Evolutionary conservation across 2,113 vertebrate genomes (phyloP).

Genomic region (Chionis minor): DNA sequence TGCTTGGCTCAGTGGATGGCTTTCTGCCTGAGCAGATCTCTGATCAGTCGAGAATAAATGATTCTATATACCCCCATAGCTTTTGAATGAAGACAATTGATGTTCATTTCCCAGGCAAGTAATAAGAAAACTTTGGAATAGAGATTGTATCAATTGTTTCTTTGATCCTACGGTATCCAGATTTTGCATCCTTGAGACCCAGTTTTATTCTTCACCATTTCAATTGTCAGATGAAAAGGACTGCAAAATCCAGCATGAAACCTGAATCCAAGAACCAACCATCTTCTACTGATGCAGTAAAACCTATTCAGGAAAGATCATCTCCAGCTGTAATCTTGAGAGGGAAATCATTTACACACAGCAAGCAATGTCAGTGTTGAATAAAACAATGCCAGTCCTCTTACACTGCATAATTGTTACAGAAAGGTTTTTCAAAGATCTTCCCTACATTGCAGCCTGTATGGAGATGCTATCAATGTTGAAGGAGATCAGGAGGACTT

Average conservation of each 20-base stretch:
- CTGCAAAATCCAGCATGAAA: neutral
- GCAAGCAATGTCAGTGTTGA: neutral
- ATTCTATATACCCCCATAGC: fast-evolving
- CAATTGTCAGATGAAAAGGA: neutral
- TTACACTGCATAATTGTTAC: neutral
- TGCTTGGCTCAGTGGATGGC: neutral
- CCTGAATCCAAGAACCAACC: neutral
- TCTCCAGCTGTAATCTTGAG: neutral
- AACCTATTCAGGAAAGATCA: neutral
- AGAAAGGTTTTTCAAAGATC: neutral
- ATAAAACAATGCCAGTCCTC: neutral
- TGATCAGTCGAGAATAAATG: neutral
- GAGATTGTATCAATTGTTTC: neutral
- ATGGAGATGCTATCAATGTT: neutral
- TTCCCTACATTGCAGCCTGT: neutral
- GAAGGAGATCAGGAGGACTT: neutral
- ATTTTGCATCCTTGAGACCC: neutral
- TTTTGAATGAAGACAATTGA: neutral
- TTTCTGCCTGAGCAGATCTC: neutral
- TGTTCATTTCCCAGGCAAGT: neutral
- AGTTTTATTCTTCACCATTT: neutral
- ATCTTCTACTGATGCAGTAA: neutral
- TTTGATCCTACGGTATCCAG: neutral
- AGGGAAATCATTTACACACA: neutral
- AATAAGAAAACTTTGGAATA: neutral